A percentile compares a stretch with the other conserved stretches of the same genome.
These are phyloP conservation scores for Drosophila dives DNA, from an alignment of 2,888 invertebrate genomes.

Conservation along the genomic window DNA sequence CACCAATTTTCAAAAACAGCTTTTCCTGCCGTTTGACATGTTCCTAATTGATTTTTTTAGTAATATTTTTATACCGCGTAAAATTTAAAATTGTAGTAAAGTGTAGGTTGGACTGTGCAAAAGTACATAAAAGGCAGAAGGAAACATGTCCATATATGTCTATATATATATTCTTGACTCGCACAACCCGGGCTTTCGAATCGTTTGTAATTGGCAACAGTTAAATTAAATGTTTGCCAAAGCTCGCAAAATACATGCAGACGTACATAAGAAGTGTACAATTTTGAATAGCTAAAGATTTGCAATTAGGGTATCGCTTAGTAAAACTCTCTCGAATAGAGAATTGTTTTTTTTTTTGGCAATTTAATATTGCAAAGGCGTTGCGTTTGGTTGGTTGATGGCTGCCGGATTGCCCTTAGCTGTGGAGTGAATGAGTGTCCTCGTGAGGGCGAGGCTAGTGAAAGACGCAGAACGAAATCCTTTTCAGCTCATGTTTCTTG, in stretches of 20 bases:
- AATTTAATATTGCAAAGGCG: slow-evolving; percentile 81
- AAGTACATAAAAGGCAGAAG: neutral
- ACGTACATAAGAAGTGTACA: neutral
- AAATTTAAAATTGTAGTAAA: neutral
- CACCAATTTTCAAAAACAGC: slow-evolving; percentile 79
- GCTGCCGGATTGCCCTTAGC: slow-evolving; percentile 38
- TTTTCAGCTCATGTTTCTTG: slow-evolving; percentile 74
- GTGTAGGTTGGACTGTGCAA: neutral
- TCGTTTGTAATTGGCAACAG: neutral
- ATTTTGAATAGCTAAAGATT: neutral
- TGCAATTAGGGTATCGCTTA: neutral
- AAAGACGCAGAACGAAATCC: slow-evolving; percentile 72
- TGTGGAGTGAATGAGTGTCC: slow-evolving; percentile 37
- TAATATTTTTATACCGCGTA: neutral
- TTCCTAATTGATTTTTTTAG: slow-evolving; percentile 76
- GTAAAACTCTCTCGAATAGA: neutral
- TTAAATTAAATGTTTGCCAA: neutral
- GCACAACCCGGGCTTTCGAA: neutral
- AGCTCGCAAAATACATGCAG: neutral
- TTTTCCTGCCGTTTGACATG: slow-evolving; percentile 80
- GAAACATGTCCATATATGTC: neutral
- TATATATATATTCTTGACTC: neutral
- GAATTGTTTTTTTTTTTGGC: slow-evolving; percentile 61
- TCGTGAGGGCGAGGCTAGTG: slow-evolving; percentile 41
- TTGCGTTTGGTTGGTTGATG: slow-evolving; percentile 45